Evolutionary conservation across 92 coral and sea anemone genomes (phyloP).

Genomic region (Parazoanthus darwini): DNA sequence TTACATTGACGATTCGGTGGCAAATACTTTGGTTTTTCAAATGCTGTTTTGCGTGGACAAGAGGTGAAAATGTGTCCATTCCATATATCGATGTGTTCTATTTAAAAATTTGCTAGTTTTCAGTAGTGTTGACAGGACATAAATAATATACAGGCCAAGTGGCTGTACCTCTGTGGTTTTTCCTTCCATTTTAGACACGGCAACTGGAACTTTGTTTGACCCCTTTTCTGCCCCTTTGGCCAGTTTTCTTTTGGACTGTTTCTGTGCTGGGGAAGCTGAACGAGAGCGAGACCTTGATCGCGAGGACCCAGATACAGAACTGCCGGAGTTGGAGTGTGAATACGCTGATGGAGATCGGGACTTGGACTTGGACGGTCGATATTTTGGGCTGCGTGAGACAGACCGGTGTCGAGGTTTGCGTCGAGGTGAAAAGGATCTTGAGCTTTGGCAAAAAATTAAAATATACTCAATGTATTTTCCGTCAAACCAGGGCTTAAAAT

Average conservation of each 20-base stretch:
- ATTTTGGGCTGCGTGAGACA: constrained; percentile 49
- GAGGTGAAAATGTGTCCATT: too few species aligned
- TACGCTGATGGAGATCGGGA: constrained; percentile 65
- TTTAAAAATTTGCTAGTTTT: too few species aligned
- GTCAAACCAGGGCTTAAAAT: background rate
- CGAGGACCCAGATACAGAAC: constrained; percentile 19
- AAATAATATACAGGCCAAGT: too few species aligned
- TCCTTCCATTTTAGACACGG: constrained; percentile 31
- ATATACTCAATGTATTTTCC: background rate
- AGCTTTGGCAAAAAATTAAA: constrained; percentile 46
- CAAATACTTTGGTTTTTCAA: too few species aligned
- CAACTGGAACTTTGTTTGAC: constrained; percentile 17
- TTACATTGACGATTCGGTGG: too few species aligned
- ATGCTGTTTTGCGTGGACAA: too few species aligned
- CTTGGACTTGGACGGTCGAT: constrained; percentile 43
- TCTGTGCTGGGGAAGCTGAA: constrained; percentile 42
- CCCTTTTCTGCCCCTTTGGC: constrained; percentile 26
- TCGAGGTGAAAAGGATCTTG: constrained; percentile 84
- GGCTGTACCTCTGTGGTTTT: background rate
- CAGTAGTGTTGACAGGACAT: too few species aligned
- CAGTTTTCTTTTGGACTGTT: constrained; percentile 10
- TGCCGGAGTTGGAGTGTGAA: constrained; percentile 30
- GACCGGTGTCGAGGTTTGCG: constrained; percentile 73
- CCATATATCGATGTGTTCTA: too few species aligned
- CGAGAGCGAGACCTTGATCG: constrained; percentile 31